A percentile compares a stretch with the other conserved stretches of the same genome.
phyloP scores from a whole-genome alignment of 2,888 invertebrate species.

The Diarsia dahlii region DNA sequence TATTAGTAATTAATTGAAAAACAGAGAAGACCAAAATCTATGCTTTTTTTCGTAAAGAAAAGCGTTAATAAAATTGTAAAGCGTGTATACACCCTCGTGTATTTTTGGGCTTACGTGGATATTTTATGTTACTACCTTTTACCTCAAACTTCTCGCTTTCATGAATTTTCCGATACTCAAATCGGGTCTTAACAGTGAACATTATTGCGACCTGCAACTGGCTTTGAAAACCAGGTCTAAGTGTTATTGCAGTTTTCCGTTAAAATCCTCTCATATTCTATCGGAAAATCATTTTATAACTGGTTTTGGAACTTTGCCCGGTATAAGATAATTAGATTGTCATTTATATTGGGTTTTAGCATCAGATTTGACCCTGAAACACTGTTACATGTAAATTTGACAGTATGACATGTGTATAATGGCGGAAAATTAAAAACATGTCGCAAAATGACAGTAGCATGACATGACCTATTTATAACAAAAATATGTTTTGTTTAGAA shows the following conservation, averaged over 20 bases:
- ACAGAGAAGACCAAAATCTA: background rate
- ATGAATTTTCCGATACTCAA: conserved; percentile 8
- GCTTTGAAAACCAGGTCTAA: conserved; percentile 21
- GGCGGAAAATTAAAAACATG: conserved; percentile 38
- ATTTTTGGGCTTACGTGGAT: background rate
- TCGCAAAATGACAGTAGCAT: background rate
- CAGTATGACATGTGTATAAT: background rate
- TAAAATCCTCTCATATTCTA: conserved; percentile 16
- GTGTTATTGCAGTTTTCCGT: conserved; percentile 24
- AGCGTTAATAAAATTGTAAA: background rate
- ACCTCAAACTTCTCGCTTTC: background rate
- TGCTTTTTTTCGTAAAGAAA: background rate
- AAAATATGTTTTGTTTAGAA: background rate
- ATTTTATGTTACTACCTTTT: background rate
- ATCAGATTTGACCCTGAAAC: conserved; percentile 14
- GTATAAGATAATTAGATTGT: conserved; percentile 26
- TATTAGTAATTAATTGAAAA: no score
- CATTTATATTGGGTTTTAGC: conserved; percentile 17
- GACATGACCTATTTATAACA: conserved; percentile 12
- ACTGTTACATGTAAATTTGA: conserved; percentile 7
- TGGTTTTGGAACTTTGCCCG: conserved; percentile 45
- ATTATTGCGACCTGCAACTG: conserved; percentile 19
- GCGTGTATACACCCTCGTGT: no score
- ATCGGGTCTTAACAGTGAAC: conserved; percentile 7
- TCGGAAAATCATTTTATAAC: conserved; percentile 42